phyloP scores from a whole-genome alignment of 1,140 invertebrate species.

The Musca vetustissima region DNA sequence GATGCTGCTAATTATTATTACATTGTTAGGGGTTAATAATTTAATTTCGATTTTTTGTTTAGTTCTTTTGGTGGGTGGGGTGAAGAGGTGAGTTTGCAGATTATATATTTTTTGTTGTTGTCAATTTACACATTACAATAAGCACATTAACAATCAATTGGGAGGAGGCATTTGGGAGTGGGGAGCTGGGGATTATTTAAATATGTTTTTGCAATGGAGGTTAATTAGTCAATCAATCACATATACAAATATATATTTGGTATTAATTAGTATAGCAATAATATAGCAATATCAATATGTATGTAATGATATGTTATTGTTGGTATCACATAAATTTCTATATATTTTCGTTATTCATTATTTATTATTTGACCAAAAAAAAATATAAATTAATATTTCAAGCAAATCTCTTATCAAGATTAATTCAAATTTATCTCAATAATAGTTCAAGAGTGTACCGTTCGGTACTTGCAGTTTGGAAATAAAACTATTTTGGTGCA shows the following conservation, averaged over 20 bases:
- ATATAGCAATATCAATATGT: too few species aligned
- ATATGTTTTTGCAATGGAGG: too few species aligned
- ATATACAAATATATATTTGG: conserved; percentile 24
- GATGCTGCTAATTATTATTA: not conserved
- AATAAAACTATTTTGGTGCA: conserved; percentile 49
- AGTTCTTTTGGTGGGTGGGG: conserved; percentile 16
- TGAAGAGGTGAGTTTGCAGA: too few species aligned
- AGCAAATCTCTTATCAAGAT: conserved; percentile 6
- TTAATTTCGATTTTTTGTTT: not conserved
- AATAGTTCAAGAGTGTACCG: conserved; percentile 32
- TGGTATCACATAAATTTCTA: conserved; percentile 35
- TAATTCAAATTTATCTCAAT: not conserved
- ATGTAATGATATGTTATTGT: conserved; percentile 30
- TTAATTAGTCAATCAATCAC: too few species aligned
- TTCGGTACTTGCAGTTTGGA: conserved; percentile 41
- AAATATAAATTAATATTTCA: not conserved
- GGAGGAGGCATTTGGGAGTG: too few species aligned
- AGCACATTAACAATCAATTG: too few species aligned
- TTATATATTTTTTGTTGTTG: too few species aligned
- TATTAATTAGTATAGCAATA: conserved; percentile 33
- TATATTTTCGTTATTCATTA: not conserved
- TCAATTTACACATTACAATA: too few species aligned
- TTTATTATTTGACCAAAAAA: not conserved
- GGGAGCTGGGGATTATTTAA: too few species aligned
- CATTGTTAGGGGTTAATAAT: not conserved